Percentiles rank a stretch among this genome's conserved stretches.
Conservation (phyloP, 1,140 invertebrate genomes). For the Nomia melanderi region DNA sequence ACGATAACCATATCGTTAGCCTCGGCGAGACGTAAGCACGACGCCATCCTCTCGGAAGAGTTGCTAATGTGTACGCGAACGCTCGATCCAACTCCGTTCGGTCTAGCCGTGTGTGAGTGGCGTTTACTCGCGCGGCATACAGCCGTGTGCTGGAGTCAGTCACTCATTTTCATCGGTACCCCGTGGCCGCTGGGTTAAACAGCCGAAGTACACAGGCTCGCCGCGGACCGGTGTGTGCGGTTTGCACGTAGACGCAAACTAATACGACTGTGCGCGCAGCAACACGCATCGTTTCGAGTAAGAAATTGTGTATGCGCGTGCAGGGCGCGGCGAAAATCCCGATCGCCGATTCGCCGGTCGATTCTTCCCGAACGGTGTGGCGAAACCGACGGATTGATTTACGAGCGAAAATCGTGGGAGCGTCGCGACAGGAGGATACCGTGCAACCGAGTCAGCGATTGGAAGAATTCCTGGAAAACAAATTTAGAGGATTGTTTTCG, state of each 20-base stretch:
- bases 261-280: background rate
- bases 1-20: background rate
- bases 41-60: background rate
- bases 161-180: slow-evolving; percentile 24
- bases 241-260: slow-evolving; percentile 1
- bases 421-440: background rate
- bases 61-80: background rate
- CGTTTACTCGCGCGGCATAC: slow-evolving; percentile 20
- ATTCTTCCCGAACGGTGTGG: background rate
- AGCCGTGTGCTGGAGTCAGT: slow-evolving; percentile 14
- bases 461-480: background rate
- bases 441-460: background rate
- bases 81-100: background rate
- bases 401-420: background rate
- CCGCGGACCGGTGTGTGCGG: background rate
- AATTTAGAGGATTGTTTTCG: background rate
- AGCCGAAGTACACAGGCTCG: slow-evolving; percentile 6
- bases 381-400: background rate
- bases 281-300: slow-evolving; percentile 1
- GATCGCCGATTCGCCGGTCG: background rate
- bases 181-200: slow-evolving; percentile 26
- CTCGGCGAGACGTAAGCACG: background rate
- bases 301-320: background rate
- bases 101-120: background rate
- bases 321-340: slow-evolving; percentile 5